Conservation (phyloP, 2,888 invertebrate genomes). For the Hipparchia semele region DNA sequence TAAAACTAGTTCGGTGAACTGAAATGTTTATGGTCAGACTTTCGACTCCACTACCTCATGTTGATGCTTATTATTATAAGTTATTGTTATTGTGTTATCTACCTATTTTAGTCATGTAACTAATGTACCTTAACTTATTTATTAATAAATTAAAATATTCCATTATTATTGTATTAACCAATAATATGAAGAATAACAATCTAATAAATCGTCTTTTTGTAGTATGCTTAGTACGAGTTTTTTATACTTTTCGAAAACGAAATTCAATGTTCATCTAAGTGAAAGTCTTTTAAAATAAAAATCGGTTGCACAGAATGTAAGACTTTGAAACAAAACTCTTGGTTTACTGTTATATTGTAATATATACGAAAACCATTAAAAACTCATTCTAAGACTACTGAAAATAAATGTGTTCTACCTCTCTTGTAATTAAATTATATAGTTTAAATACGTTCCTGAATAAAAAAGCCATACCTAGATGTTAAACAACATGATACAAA, state of each 20-base stretch:
- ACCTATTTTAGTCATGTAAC: slow-evolving; percentile 27
- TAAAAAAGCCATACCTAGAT: slow-evolving; percentile 29
- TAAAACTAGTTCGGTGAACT: not conserved
- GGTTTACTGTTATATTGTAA: no score
- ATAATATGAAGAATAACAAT: slow-evolving; percentile 5
- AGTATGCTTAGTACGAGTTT: not conserved
- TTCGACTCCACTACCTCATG: slow-evolving; percentile 46
- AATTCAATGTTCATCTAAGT: not conserved
- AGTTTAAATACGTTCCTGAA: slow-evolving; percentile 29
- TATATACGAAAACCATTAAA: not conserved
- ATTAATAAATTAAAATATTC: slow-evolving; percentile 27
- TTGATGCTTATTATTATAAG: slow-evolving; percentile 41
- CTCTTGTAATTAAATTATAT: slow-evolving; percentile 16
- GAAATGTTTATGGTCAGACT: slow-evolving; percentile 21
- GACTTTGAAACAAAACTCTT: no score
- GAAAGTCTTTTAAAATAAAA: not conserved
- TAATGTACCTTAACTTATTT: slow-evolving; percentile 21
- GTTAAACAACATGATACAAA: slow-evolving; percentile 10
- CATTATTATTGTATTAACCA: not conserved
- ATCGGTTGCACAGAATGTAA: not conserved
- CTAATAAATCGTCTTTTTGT: slow-evolving; percentile 4
- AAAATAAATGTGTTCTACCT: slow-evolving; percentile 32
- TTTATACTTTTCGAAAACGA: not conserved
- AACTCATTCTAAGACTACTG: not conserved
- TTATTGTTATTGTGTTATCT: slow-evolving; percentile 37